Evolutionary conservation across 2,797 vertebrate species (phyloP).

Genomic region (Gymnopithys bicolor): DNA sequence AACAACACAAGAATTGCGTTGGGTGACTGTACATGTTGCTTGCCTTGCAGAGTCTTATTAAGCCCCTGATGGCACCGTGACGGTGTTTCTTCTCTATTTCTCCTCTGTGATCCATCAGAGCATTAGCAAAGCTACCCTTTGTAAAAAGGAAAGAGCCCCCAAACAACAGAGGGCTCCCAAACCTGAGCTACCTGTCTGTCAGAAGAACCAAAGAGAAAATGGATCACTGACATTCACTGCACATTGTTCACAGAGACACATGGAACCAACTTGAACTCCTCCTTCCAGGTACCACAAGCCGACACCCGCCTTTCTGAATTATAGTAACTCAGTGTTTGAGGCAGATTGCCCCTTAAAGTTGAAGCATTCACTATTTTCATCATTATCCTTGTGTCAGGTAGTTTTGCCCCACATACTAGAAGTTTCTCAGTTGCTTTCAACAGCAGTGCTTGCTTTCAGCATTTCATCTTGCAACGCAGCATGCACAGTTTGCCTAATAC

Average conservation of each 20-base stretch:
- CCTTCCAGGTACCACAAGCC: background rate
- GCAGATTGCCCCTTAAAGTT: background rate
- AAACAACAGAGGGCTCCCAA: background rate
- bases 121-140: background rate
- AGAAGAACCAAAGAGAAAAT: background rate
- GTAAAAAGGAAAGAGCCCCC: background rate
- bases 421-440: background rate
- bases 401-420: background rate
- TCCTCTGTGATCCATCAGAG: background rate
- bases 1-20: background rate
- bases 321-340: background rate
- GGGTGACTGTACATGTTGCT: background rate
- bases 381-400: background rate
- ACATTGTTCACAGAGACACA: background rate
- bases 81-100: background rate
- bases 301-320: background rate
- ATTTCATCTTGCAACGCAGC: background rate
- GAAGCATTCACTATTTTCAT: background rate
- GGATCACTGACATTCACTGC: background rate
- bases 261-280: background rate
- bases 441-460: background rate
- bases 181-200: background rate
- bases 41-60: slow-evolving; percentile 1
- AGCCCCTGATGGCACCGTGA: background rate
- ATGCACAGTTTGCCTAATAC: background rate